Evolutionary conservation across 2,797 vertebrate species (phyloP), one percentile per base, ranked within the genome.

Genomic region (Anguilla anguilla): DNA sequence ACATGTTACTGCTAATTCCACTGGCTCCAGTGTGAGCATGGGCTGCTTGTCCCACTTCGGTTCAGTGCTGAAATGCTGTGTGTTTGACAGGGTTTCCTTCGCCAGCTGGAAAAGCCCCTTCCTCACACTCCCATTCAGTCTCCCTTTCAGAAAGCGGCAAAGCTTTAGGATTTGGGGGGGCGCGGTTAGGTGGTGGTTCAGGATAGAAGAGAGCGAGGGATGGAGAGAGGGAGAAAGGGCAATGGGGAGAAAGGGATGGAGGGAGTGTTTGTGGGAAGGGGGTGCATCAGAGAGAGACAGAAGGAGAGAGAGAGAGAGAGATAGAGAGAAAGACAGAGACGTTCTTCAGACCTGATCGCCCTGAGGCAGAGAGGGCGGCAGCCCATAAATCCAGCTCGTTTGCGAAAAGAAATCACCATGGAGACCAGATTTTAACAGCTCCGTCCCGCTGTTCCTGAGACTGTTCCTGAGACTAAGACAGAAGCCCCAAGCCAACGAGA

Each of bases 51-150:
- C 25, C 74, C 28, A 35, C 39, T 35, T 19, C 86, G 19, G 35
- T 64, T 79, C 83, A 81, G 72, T 57, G 87, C 64, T 85, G 87
- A 81, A 55, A 90, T 85, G 83, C 82, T 88, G 74, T 59, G 88
- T 69, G 87, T 87, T 86, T 86, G 53, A 89, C 85, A 90, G 91
- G 91, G 93, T 95, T 94, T 94, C 89, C 85, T 72, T 94, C 93
- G 92, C 89, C 88, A 25, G 61, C 22, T 11, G 64, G 90, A 88
- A 46, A 25, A 86, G 13, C 88, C 90, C 87, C 88, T 90, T 90
- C 90, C 88, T 84, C 86, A 88, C 89, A 87, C 91, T 91, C 92
- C 88, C 86, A 89, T 92, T 88, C 89, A 93, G 92, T 92, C 2
- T 85, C 86, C 79, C 74, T 90, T 92, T 91, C 90, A 89, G 67